Evolutionary conservation across 2,888 invertebrate species (phyloP), one percentile per base, ranked within the genome.

Genomic region (Odontocerum albicorne): DNA sequence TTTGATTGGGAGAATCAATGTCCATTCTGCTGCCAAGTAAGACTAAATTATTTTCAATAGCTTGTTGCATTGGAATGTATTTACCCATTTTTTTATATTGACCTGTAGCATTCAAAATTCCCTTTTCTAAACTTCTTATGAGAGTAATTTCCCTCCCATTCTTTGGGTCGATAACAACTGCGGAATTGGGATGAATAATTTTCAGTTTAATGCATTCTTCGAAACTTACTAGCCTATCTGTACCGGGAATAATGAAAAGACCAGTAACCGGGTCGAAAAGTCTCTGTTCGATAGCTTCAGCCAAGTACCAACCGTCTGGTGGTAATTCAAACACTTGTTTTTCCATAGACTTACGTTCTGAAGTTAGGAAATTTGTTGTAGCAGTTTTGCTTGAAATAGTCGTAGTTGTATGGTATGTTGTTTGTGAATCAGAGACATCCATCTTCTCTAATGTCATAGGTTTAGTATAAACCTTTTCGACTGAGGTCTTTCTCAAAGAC

Each of bases 191-290:
- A 72, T 95, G 89, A 39, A 97, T 88, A 17, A 97, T 86, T 67
- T 90, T 86, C 57, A 92, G 79, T 65, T 87, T 86, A 36, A 97
- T 79, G 63, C 96, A 92, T 70, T 96, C 95, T 69, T 90, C 87
- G 63, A 96, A 87, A 56, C 89, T 87, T 38, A 93, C 84, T 49
- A 88, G 74, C 62, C 92, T 80, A 68, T 94, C 93, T 4, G 94
- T 92, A 10, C 89, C 89, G 1, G 92, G 91, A 61, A 96, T 90
- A 12, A 86, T 84, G 64, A 96, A 92, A 27, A 90, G 74, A 2
- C 97, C 96, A 1, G 84, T 85, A 0, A 82, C 75, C 1, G 95
- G 88, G 70, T 96, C 90, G 64, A 96, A 90, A 2, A 92, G 71
- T 49, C 86, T 86, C 66, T 87, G 85, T 33, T 87, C 80, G 60